A percentile compares a stretch with the other conserved stretches of the same genome.
phyloP scores from a whole-genome alignment of 2,888 invertebrate genomes.

The Euplagia quadripunctaria region DNA sequence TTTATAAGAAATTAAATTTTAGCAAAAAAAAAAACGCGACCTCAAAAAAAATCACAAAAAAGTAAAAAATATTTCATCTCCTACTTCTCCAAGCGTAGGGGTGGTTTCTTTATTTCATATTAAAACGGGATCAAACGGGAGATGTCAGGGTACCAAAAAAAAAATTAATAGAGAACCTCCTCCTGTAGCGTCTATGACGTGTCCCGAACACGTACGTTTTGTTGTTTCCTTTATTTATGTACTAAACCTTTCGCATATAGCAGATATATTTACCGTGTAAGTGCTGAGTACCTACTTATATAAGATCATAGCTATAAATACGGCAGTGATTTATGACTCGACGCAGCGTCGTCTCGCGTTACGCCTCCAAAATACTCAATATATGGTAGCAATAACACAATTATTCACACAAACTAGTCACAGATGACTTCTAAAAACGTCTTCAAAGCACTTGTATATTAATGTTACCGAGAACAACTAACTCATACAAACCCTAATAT shows the following conservation, averaged over 20 bases:
- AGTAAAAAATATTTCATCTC: no score
- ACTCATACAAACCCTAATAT: background rate
- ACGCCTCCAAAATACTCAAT: slow-evolving; percentile 17
- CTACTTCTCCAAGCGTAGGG: no score
- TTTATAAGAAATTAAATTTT: no score
- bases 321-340: slow-evolving; percentile 1
- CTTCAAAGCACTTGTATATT: background rate
- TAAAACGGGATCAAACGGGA: no score
- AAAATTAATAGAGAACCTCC: no score
- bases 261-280: slow-evolving; percentile 3
- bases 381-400: slow-evolving; percentile 13
- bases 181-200: no score
- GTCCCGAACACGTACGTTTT: no score
- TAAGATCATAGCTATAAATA: slow-evolving; percentile 15
- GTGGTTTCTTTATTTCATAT: no score
- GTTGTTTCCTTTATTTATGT: background rate
- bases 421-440: slow-evolving; percentile 3
- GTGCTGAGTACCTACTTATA: background rate
- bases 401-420: slow-evolving; percentile 9
- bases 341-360: background rate
- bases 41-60: no score
- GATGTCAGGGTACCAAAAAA: no score
- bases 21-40: no score
- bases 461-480: background rate
- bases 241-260: background rate